Percentiles rank a stretch among this genome's conserved stretches.
These are phyloP conservation scores for Polypterus senegalus DNA, from an alignment of 2,113 vertebrate species.

Conservation along the genomic window DNA sequence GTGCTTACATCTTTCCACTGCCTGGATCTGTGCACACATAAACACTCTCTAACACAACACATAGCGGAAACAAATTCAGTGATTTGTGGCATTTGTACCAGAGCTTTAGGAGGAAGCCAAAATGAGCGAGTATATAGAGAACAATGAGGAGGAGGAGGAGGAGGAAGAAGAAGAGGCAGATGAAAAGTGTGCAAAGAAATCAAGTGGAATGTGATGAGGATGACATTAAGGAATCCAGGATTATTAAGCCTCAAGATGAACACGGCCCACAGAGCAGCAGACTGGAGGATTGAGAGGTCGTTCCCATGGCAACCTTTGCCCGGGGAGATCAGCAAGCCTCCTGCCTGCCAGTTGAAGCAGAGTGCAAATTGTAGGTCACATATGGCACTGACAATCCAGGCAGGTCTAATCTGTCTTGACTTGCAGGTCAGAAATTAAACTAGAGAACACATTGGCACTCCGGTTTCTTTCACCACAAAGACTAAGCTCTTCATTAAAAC, in stretches of 20 bases:
- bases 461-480: slow-evolving; percentile 26
- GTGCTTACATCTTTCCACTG: too few species aligned
- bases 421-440: slow-evolving; percentile 42
- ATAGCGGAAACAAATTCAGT: too few species aligned
- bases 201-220: slow-evolving; percentile 57
- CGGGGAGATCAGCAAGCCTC: slow-evolving; percentile 44
- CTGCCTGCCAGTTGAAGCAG: slow-evolving; percentile 28
- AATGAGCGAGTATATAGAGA: not conserved
- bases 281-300: slow-evolving; percentile 43
- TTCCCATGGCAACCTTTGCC: slow-evolving; percentile 59
- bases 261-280: slow-evolving; percentile 43
- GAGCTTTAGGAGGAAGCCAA: not conserved
- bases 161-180: not conserved
- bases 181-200: slow-evolving; percentile 36
- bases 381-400: slow-evolving; percentile 42
- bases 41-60: too few species aligned
- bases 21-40: too few species aligned
- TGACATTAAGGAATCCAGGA: slow-evolving; percentile 51
- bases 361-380: slow-evolving; percentile 55
- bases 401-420: slow-evolving; percentile 45
- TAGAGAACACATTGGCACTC: slow-evolving; percentile 29
- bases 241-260: slow-evolving; percentile 44
- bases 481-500: slow-evolving; percentile 10
- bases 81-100: not conserved
- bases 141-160: not conserved